These are phyloP conservation scores for Agonopterix subpropinquella DNA, from an alignment of 2,888 invertebrate species.

Conservation along the genomic window DNA sequence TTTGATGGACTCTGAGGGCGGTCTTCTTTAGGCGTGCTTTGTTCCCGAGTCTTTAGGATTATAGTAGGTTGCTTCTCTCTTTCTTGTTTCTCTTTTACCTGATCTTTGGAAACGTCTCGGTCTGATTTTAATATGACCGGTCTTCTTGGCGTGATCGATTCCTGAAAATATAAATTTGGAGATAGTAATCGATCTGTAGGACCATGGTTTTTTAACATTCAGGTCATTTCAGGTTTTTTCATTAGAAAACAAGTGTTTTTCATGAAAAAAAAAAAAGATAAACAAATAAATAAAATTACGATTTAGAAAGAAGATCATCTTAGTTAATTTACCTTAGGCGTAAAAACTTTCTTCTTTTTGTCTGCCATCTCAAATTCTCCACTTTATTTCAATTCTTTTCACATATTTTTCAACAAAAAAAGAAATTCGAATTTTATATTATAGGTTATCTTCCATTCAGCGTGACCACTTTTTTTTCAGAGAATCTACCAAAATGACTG, in stretches of 20 bases:
- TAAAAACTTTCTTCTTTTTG: slow-evolving; percentile 64
- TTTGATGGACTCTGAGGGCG: slow-evolving; percentile 75
- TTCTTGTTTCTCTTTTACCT: slow-evolving; percentile 49
- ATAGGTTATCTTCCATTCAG: too few relatives aligned
- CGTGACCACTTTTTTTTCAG: too few relatives aligned
- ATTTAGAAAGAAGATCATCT: too few relatives aligned
- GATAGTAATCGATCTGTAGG: too few relatives aligned
- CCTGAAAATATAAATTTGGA: slow-evolving; percentile 25
- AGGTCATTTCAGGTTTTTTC: too few relatives aligned
- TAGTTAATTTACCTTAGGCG: slow-evolving; percentile 33
- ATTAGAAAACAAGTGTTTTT: not conserved
- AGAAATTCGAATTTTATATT: too few relatives aligned
- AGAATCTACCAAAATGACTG: too few relatives aligned
- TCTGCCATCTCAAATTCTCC: slow-evolving; percentile 2
- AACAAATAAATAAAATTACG: not conserved
- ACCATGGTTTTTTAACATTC: not conserved
- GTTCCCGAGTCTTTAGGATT: slow-evolving; percentile 80
- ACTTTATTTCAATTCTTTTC: too few relatives aligned
- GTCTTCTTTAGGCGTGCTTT: slow-evolving; percentile 68
- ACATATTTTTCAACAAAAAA: too few relatives aligned
- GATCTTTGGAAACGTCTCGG: slow-evolving; percentile 53
- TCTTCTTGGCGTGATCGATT: slow-evolving; percentile 43
- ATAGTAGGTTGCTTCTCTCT: slow-evolving; percentile 79
- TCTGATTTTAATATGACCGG: slow-evolving; percentile 70
- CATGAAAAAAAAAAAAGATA: not conserved